These are phyloP conservation scores for Cherax destructor DNA, from an alignment of 1,140 invertebrate species.

Conservation along the genomic window DNA sequence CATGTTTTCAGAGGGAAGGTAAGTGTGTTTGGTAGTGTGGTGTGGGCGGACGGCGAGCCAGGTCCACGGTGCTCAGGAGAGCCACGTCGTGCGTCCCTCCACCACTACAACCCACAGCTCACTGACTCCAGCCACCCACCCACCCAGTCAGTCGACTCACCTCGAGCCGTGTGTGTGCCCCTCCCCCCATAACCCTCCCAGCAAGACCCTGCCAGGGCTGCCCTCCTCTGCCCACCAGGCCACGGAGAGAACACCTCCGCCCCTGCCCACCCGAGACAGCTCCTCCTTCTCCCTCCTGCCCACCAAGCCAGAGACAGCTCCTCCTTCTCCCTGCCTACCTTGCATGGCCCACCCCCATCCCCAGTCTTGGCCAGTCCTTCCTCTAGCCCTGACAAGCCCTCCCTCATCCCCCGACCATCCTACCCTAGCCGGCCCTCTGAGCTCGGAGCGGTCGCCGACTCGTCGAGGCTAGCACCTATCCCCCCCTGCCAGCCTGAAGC, in stretches of 20 bases:
- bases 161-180: too few relatives aligned
- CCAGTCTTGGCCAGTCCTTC: too few relatives aligned
- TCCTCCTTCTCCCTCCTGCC: too few relatives aligned
- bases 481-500: neutral
- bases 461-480: slow-evolving; percentile 27
- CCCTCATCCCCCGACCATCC: neutral
- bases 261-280: too few relatives aligned
- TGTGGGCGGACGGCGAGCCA: slow-evolving; percentile 3
- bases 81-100: slow-evolving; percentile 30
- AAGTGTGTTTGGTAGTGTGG: neutral
- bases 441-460: slow-evolving; percentile 49
- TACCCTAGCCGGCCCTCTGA: neutral
- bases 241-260: too few relatives aligned
- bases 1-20: neutral
- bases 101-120: slow-evolving; percentile 58
- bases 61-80: slow-evolving; percentile 4
- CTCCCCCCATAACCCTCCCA: too few relatives aligned
- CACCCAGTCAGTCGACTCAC: neutral
- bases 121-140: slow-evolving; percentile 21
- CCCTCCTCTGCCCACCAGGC: neutral
- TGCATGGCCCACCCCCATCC: too few relatives aligned
- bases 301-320: too few relatives aligned
- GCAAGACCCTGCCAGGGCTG: too few relatives aligned
- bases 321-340: too few relatives aligned
- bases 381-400: too few relatives aligned